Evolutionary conservation across 2,113 vertebrate species (phyloP).

Genomic region (Mixornis gularis): DNA sequence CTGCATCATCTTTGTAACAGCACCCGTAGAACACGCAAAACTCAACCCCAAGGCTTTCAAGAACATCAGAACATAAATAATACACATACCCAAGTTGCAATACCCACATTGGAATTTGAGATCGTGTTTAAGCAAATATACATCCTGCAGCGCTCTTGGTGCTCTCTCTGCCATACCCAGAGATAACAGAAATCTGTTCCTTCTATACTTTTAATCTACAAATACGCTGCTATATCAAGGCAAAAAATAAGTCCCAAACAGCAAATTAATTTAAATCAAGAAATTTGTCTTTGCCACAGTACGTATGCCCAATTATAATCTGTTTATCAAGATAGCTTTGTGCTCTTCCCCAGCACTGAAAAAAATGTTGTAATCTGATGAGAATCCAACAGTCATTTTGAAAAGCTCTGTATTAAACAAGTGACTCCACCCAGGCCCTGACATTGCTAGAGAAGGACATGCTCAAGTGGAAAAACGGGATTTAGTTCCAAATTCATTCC

Average conservation of each 20-base stretch:
- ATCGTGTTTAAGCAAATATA: not conserved
- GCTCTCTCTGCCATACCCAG: not conserved
- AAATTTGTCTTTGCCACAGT: not conserved
- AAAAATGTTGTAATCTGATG: slow-evolving; percentile 8
- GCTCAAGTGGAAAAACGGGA: slow-evolving; percentile 46
- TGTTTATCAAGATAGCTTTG: not conserved
- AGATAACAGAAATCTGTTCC: not conserved
- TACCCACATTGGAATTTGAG: not conserved
- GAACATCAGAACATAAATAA: not conserved
- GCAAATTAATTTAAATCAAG: not conserved
- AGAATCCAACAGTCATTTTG: slow-evolving; percentile 39
- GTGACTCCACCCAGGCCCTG: slow-evolving; percentile 65
- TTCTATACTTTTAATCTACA: not conserved
- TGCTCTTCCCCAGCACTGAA: not conserved
- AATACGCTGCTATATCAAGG: not conserved
- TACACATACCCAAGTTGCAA: fast-evolving
- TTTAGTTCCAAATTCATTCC: slow-evolving; percentile 64
- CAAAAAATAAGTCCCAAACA: not conserved
- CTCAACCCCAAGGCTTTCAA: not conserved
- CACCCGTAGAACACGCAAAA: not conserved
- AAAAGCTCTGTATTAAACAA: slow-evolving; percentile 60
- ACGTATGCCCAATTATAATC: not conserved
- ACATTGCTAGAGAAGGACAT: slow-evolving; percentile 52
- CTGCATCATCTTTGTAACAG: not conserved
- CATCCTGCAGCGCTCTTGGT: not conserved